A percentile compares a stretch with the other conserved stretches of the same genome.
Evolutionary conservation across 1,140 invertebrate species (phyloP).

Genomic region (Chironomus striatipennis): DNA sequence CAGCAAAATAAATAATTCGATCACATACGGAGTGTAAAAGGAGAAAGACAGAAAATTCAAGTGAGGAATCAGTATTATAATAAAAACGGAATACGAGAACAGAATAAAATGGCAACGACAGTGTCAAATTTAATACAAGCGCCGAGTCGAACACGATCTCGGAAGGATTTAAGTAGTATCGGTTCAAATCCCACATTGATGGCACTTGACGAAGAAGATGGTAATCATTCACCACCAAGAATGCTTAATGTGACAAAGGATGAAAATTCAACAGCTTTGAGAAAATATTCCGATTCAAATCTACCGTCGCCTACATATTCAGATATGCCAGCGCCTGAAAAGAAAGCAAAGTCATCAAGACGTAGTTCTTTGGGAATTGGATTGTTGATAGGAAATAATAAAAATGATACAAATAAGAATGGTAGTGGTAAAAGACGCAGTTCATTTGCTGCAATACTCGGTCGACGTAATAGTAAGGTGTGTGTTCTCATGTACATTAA

Average conservation of each 20-base stretch:
- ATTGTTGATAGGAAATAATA: conserved; percentile 34
- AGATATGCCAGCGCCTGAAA: neutral
- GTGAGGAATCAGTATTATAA: neutral
- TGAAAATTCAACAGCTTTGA: neutral
- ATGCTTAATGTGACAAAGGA: conserved; percentile 28
- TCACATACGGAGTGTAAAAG: neutral
- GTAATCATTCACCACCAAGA: conserved; percentile 26
- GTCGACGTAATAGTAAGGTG: conserved; percentile 32
- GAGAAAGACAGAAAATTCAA: neutral
- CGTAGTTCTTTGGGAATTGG: conserved; percentile 38
- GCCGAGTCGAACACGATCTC: conserved; percentile 36
- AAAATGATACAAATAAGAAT: conserved; percentile 31
- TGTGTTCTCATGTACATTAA: neutral
- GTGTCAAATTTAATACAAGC: conserved; percentile 23
- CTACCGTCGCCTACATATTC: neutral
- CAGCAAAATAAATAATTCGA: neutral
- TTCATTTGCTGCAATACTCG: conserved; percentile 36
- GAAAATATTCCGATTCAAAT: neutral
- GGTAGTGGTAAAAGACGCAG: conserved; percentile 35
- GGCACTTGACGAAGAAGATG: conserved; percentile 39
- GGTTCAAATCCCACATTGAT: conserved; percentile 41
- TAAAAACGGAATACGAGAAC: neutral
- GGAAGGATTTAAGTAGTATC: conserved; percentile 42
- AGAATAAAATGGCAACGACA: neutral
- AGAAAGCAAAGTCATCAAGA: conserved; percentile 36